Base-by-base conservation (phyloP, 2,113 vertebrate species). In the Rhynchomys soricoides region DNA sequence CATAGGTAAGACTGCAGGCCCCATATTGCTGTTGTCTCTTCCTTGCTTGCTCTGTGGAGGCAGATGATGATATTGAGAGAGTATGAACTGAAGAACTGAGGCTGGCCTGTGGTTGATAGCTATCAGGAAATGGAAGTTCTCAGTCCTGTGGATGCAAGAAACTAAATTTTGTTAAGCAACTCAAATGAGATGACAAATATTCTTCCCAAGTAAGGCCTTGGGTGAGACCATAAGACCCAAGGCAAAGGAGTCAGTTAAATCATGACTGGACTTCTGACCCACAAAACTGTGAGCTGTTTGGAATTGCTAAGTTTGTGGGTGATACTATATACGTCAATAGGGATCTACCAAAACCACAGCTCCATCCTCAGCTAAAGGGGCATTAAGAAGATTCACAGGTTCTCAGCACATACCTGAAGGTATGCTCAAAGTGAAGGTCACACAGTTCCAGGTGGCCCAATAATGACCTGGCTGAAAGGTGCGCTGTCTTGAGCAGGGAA, bases 291-390 rank as follows among this genome's bases (percentile, higher is more conserved):
- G n/a, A 77, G 78, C 40, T 89, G 24, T 87, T 78, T 79, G 66
- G 70, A 78, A n/a, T 26, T 40, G 15, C 37, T 79, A 79, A 52
- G 55, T 64, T 85, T 55, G 45, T 91, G 55, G 34, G 43, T 66
- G 34, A 66, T 34, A 73, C 34, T 93, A 55, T 29, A 73, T 7
- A 71, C 0, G 40, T 43, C 34, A 86, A 82, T 64, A 68, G 37
- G 52, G 66, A 92, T 50, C 7, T 31, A 70, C 40, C 55, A 75
- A 52, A 92, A 59, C 10, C 37, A 8, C 31, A 91, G 5, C 50
- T 22, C 37, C 26, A 75, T 34, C 89, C 94, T 81, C 24, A 70
- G 68, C 71, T 95, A 81, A 91, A 89, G 66, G 40, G 91, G 19
- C 17, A 7, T 16, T 55, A 62, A 78, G 45, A 68, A 93, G 45